Percentiles rank a stretch among this genome's conserved stretches.
Evolutionary conservation across 2,113 vertebrate genomes (phyloP).

Genomic region (Conger conger): DNA sequence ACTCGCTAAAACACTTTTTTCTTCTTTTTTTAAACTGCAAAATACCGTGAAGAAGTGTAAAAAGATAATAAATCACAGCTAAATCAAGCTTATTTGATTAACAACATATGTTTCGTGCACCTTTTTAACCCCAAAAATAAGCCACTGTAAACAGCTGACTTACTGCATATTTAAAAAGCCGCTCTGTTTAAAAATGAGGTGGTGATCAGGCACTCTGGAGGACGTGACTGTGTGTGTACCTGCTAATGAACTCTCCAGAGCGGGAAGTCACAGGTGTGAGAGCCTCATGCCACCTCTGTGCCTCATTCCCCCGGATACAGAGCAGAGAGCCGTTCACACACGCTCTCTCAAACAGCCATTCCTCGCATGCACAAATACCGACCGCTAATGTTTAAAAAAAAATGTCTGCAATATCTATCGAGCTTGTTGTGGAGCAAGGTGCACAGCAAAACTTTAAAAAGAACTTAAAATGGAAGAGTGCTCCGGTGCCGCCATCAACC

Average conservation of each 20-base stretch:
- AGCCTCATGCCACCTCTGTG: neutral
- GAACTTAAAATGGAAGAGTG: neutral
- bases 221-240: constrained; percentile 16
- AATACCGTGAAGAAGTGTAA: neutral
- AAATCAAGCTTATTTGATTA: no score
- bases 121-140: no score
- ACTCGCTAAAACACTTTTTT: neutral
- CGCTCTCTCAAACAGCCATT: neutral
- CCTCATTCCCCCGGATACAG: neutral
- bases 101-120: neutral
- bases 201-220: constrained; percentile 2
- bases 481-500: no score
- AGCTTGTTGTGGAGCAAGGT: neutral
- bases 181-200: neutral
- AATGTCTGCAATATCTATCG: neutral
- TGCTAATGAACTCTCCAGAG: constrained; percentile 23
- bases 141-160: neutral
- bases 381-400: neutral
- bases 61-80: neutral
- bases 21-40: neutral
- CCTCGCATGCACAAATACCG: neutral
- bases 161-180: constrained; percentile 13
- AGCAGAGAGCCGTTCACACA: neutral
- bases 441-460: neutral
- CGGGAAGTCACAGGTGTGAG: neutral